phyloP scores from a whole-genome alignment of 1,140 invertebrate genomes.

The Ceratina calcarata region DNA sequence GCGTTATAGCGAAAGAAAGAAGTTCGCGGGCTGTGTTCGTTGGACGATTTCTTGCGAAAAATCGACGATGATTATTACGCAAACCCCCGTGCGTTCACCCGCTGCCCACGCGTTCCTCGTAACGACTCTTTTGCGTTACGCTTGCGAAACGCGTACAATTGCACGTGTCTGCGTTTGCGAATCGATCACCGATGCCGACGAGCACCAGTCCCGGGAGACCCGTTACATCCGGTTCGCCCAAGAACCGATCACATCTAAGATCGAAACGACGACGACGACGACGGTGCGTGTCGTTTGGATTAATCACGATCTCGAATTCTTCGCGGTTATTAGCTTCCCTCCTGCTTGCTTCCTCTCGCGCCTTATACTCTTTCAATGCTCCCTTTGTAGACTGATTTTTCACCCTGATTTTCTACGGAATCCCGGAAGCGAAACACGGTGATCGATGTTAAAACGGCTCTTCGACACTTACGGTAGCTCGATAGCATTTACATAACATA shows the following conservation, averaged over 20 bases:
- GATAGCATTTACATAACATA: no score
- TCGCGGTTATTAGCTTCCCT: constrained; percentile 20
- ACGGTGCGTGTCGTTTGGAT: constrained; percentile 26
- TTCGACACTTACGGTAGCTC: no score
- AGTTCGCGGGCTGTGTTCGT: neutral
- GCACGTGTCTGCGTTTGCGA: constrained; percentile 53
- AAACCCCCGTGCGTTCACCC: constrained; percentile 40
- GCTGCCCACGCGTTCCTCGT: no score
- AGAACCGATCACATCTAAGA: constrained; percentile 34
- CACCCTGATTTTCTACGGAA: constrained; percentile 7
- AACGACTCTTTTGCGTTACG: constrained; percentile 21
- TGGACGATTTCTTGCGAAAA: neutral
- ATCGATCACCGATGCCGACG: constrained; percentile 21
- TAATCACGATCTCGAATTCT: constrained; percentile 15
- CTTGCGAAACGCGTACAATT: constrained; percentile 48
- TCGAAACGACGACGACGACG: constrained; percentile 15
- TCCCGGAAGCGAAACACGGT: neutral
- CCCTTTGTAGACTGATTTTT: constrained; percentile 15
- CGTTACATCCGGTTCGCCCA: constrained; percentile 49
- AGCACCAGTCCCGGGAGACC: constrained; percentile 1
- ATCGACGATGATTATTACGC: constrained; percentile 23
- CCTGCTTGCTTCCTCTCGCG: constrained; percentile 1
- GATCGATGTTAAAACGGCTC: neutral
- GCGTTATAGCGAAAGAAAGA: neutral
- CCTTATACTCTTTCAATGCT: neutral